These are phyloP conservation scores for Squalus acanthias DNA, from an alignment of 2,797 vertebrate genomes.

Conservation along the genomic window DNA sequence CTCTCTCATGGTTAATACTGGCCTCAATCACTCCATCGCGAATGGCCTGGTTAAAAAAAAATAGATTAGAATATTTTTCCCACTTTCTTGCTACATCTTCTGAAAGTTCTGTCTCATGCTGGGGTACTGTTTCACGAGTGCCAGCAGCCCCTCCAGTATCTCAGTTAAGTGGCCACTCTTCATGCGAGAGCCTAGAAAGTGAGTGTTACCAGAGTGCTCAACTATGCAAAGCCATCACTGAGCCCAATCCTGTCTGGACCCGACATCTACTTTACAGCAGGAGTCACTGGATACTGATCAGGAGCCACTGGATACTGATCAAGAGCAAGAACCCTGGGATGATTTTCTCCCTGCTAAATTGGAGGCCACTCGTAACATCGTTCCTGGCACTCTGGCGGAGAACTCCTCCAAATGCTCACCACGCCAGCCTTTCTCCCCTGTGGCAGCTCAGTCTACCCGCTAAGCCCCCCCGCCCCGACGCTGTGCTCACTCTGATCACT, in stretches of 20 bases:
- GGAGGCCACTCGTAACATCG: background rate
- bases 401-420: background rate
- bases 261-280: background rate
- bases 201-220: background rate
- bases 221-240: background rate
- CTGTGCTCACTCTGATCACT: background rate
- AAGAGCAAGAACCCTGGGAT: too few relatives aligned
- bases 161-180: background rate
- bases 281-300: background rate
- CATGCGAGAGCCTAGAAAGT: background rate
- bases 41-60: conserved; percentile 68
- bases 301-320: too few relatives aligned
- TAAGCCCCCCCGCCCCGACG: background rate
- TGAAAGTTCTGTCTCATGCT: background rate
- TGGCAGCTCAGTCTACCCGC: background rate
- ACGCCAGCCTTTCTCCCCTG: background rate
- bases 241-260: background rate
- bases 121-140: background rate
- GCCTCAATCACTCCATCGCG: conserved; percentile 94
- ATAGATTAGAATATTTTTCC: background rate
- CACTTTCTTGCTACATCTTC: background rate
- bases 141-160: background rate
- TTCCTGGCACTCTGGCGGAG: background rate
- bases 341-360: background rate
- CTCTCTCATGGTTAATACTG: conserved; percentile 96